A percentile compares a stretch with the other conserved stretches of the same genome.
phyloP scores from a whole-genome alignment of 2,888 invertebrate species.

The Chloroclysta siterata region DNA sequence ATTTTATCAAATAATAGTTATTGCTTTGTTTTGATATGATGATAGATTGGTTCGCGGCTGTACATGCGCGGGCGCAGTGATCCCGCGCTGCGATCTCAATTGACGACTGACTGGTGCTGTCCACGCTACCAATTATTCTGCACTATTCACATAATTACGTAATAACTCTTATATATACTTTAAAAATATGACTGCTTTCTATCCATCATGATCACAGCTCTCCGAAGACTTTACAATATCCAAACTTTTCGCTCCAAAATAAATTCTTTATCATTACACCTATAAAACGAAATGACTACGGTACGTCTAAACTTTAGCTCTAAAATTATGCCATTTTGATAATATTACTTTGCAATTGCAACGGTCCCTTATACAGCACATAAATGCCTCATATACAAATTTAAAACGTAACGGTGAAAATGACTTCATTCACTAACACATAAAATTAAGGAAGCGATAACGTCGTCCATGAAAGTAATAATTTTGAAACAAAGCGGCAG shows the following conservation, averaged over 20 bases:
- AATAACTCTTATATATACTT: constrained; percentile 82
- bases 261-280: constrained; percentile 84
- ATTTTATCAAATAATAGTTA: constrained; percentile 82
- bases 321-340: constrained; percentile 85
- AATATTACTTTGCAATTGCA: constrained; percentile 85
- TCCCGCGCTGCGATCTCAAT: constrained; percentile 7
- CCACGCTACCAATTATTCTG: constrained; percentile 54
- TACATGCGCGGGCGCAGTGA: constrained; percentile 2
- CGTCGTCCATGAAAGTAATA: constrained; percentile 64
- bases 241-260: constrained; percentile 82
- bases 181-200: constrained; percentile 85
- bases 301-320: constrained; percentile 80
- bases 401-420: constrained; percentile 76
- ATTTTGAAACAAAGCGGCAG: constrained; percentile 82
- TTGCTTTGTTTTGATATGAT: constrained; percentile 83
- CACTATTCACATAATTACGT: constrained; percentile 74
- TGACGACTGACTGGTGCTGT: constrained; percentile 25
- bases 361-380: constrained; percentile 84
- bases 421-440: constrained; percentile 63
- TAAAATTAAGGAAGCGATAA: constrained; percentile 71
- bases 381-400: constrained; percentile 82
- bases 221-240: constrained; percentile 83
- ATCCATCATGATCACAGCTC: constrained; percentile 84
- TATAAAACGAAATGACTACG: constrained; percentile 84
- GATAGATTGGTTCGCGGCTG: constrained; percentile 62